Evolutionary conservation across 2,113 vertebrate species (phyloP).

Genomic region (Catharus fuscescens): DNA sequence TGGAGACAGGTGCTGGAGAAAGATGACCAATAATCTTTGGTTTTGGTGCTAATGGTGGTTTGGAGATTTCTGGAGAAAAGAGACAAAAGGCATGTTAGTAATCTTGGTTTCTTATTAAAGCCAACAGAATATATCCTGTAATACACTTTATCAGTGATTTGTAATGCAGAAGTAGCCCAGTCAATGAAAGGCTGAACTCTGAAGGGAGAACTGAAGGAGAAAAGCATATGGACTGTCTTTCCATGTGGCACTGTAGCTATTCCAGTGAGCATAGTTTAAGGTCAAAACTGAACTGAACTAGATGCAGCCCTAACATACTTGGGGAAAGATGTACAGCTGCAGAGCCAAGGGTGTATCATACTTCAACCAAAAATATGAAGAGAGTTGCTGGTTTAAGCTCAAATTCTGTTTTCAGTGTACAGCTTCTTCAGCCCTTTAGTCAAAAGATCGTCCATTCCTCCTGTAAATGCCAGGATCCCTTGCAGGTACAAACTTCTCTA

Average conservation of each 20-base stretch:
- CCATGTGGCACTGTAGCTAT: neutral
- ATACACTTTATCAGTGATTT: neutral
- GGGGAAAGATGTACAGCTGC: neutral
- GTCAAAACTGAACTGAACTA: neutral
- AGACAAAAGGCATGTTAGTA: slow-evolving; percentile 62
- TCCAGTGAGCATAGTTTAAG: neutral
- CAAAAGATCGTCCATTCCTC: neutral
- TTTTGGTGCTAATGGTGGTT: slow-evolving; percentile 88
- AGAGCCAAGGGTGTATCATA: neutral
- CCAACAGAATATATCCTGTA: neutral
- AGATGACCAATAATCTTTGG: slow-evolving; percentile 82
- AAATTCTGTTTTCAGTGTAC: neutral
- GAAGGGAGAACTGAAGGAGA: neutral
- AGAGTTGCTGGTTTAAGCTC: neutral
- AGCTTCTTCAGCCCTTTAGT: neutral
- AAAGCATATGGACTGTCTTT: neutral
- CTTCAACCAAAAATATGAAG: neutral
- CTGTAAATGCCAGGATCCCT: neutral
- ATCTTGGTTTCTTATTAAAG: neutral
- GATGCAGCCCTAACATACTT: neutral
- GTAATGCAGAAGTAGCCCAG: neutral
- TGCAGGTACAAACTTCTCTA: neutral
- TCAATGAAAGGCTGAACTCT: neutral
- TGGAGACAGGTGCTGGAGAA: slow-evolving; percentile 73
- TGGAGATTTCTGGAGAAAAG: slow-evolving; percentile 85